A percentile compares a stretch with the other conserved stretches of the same genome.
Conservation (phyloP, 2,113 vertebrate genomes). For the cattle (Bos taurus) region DNA sequence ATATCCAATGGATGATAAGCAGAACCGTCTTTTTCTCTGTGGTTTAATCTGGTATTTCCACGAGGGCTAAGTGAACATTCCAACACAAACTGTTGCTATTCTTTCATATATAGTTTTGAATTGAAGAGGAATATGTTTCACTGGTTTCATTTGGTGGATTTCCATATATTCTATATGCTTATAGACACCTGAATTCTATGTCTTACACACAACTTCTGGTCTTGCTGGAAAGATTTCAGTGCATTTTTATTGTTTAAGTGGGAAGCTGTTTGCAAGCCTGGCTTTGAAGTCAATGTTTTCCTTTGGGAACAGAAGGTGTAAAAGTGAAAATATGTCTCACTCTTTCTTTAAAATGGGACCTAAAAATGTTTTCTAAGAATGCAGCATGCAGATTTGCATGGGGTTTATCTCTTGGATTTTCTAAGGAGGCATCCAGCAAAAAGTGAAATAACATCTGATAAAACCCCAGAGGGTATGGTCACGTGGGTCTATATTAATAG, state of each 20-base stretch:
- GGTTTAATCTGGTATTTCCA: background rate
- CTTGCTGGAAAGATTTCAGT: rapidly evolving
- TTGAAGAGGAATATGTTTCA: rapidly evolving
- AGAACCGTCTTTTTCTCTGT: background rate
- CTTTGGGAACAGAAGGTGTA: conserved; percentile 49
- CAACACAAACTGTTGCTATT: background rate
- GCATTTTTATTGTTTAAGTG: background rate
- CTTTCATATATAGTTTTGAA: background rate
- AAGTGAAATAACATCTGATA: background rate
- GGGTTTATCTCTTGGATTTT: background rate
- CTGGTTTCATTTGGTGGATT: background rate
- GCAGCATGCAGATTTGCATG: background rate
- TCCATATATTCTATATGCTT: background rate
- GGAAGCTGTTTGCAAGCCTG: background rate
- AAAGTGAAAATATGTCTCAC: conserved; percentile 53
- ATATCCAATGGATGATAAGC: rapidly evolving
- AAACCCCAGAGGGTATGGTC: background rate
- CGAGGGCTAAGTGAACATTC: background rate
- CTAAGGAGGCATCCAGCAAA: background rate
- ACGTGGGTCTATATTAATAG: background rate
- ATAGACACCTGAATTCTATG: background rate
- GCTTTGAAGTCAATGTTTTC: conserved; percentile 50
- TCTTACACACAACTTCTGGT: rapidly evolving
- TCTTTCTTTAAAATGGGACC: conserved; percentile 12
- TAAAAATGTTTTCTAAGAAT: conserved; percentile 27